A percentile compares a stretch with the other conserved stretches of the same genome.
These are phyloP conservation scores for Cinclus mexicanus DNA, from an alignment of 2,113 vertebrate species.

Conservation along the genomic window DNA sequence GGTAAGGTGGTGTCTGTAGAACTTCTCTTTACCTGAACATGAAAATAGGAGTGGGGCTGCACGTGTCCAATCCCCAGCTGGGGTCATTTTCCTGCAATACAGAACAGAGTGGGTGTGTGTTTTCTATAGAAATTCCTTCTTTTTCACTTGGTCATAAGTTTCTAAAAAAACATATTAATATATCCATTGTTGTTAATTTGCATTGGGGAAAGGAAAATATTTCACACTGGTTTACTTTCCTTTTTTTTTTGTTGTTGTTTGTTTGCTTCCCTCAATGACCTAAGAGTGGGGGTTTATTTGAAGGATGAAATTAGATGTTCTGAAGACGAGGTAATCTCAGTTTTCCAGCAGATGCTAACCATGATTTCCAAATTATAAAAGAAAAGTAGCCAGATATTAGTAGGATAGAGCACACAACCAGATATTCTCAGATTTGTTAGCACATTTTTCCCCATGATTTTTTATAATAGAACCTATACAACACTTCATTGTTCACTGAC, in stretches of 20 bases:
- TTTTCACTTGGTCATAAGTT: neutral
- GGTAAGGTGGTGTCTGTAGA: conserved; percentile 72
- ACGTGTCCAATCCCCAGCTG: neutral
- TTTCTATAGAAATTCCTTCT: neutral
- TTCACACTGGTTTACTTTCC: neutral
- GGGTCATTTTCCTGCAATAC: neutral
- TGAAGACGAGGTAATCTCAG: neutral
- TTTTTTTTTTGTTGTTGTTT: neutral
- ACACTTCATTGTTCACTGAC: neutral
- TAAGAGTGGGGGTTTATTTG: neutral
- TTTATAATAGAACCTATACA: neutral
- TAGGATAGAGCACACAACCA: neutral
- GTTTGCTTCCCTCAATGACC: neutral
- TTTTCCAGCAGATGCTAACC: neutral
- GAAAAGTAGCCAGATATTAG: neutral
- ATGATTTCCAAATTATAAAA: neutral
- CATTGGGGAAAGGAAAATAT: neutral
- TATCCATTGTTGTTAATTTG: neutral
- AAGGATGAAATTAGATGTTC: neutral
- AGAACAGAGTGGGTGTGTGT: neutral
- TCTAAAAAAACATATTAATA: neutral
- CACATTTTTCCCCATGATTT: neutral
- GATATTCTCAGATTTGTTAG: neutral
- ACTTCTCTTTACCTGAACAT: fast-evolving
- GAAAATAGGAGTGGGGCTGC: neutral